Percentiles rank a stretch among this genome's conserved stretches.
phyloP scores from a whole-genome alignment of 2,797 vertebrate species.

The Danio kyathit region DNA sequence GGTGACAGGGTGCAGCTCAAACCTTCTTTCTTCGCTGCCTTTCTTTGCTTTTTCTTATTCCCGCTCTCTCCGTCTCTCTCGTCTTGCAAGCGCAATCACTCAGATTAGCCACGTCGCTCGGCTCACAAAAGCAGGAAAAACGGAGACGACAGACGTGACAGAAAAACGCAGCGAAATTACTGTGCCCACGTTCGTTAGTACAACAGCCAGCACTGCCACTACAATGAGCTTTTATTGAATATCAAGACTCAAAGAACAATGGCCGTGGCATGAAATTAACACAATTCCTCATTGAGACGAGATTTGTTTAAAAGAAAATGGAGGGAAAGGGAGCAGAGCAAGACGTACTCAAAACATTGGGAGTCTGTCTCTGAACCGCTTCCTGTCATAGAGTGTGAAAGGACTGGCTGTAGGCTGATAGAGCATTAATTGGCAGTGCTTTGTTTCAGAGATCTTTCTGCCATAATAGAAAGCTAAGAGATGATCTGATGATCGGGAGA shows the following conservation, averaged over 20 bases:
- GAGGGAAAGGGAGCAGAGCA: constrained; percentile 60
- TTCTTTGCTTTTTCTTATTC: constrained; percentile 20
- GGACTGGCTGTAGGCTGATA: constrained; percentile 59
- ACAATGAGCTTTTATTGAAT: constrained; percentile 64
- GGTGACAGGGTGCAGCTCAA: constrained; percentile 36
- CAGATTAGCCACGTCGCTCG: constrained; percentile 27
- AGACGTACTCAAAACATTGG: constrained; percentile 57
- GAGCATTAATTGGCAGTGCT: constrained; percentile 61
- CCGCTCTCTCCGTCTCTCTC: constrained; percentile 22
- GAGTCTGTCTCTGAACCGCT: constrained; percentile 57
- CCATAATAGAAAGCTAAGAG: constrained; percentile 62
- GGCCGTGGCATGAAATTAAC: constrained; percentile 57
- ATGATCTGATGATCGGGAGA: constrained; percentile 63
- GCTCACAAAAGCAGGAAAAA: constrained; percentile 50
- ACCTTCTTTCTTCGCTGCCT: constrained; percentile 18
- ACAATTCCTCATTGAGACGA: constrained; percentile 59
- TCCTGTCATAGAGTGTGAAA: constrained; percentile 60
- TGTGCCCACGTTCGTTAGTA: constrained; percentile 46
- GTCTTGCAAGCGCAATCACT: constrained; percentile 54
- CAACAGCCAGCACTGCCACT: constrained; percentile 53
- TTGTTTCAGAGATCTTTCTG: constrained; percentile 60
- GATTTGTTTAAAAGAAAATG: constrained; percentile 67
- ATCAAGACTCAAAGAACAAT: constrained; percentile 60
- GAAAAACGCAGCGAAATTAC: constrained; percentile 50
- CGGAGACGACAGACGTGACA: constrained; percentile 49